Evolutionary conservation across 1,140 invertebrate species (phyloP).

Genomic region (Platorchestia sp.): DNA sequence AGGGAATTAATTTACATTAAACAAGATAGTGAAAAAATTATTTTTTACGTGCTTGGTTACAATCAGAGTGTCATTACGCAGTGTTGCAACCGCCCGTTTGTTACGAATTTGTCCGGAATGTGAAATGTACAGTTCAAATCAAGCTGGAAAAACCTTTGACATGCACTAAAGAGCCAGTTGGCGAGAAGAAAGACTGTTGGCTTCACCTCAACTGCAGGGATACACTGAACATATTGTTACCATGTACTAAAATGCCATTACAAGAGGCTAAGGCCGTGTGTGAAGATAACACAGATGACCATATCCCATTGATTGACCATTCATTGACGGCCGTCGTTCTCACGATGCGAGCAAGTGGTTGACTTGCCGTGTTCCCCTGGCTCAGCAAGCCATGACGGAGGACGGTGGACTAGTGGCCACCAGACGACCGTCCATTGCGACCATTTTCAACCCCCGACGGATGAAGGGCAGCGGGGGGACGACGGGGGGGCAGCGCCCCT

Average conservation of each 20-base stretch:
- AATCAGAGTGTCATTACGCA: too few relatives aligned
- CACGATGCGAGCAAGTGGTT: not conserved
- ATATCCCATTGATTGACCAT: not conserved
- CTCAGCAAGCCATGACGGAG: slow-evolving; percentile 51
- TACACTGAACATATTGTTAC: too few relatives aligned
- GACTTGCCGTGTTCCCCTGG: not conserved
- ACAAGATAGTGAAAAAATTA: too few relatives aligned
- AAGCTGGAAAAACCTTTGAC: not conserved
- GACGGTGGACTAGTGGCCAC: not conserved
- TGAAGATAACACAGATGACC: not conserved
- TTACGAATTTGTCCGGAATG: too few relatives aligned
- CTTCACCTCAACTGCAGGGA: too few relatives aligned
- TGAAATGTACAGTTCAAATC: too few relatives aligned
- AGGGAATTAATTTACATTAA: too few relatives aligned
- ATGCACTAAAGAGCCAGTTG: not conserved
- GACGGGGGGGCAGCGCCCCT: slow-evolving; percentile 69
- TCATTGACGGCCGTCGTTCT: not conserved
- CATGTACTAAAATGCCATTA: not conserved
- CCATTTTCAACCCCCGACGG: slow-evolving; percentile 82
- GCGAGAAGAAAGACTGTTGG: not conserved
- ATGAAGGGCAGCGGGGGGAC: slow-evolving; percentile 53
- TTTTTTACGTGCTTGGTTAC: too few relatives aligned
- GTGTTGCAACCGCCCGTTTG: too few relatives aligned
- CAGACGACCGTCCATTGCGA: slow-evolving; percentile 74
- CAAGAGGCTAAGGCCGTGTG: not conserved